These are phyloP conservation scores for Neopipo cinnamomea DNA, from an alignment of 2,113 vertebrate genomes.

Conservation along the genomic window DNA sequence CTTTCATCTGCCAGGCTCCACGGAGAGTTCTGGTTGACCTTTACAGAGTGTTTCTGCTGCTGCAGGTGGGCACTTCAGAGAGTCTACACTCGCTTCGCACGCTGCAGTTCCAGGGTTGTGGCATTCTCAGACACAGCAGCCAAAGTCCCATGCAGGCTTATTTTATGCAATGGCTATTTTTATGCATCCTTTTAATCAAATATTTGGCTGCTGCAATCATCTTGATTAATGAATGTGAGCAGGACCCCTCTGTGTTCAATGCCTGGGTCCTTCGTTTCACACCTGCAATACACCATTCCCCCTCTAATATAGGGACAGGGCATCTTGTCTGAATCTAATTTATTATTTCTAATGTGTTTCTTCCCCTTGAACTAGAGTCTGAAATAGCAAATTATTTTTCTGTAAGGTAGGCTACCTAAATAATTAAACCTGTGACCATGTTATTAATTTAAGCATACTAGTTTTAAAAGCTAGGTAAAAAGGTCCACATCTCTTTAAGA, in stretches of 20 bases:
- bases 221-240: conserved; percentile 55
- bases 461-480: conserved; percentile 28
- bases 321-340: conserved; percentile 31
- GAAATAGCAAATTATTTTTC: conserved; percentile 37
- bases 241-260: not conserved
- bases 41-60: not conserved
- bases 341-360: conserved; percentile 47
- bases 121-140: not conserved
- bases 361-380: conserved; percentile 28
- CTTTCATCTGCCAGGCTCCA: not conserved
- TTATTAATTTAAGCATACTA: conserved; percentile 16
- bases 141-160: not conserved
- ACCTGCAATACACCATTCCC: not conserved
- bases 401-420: conserved; percentile 39
- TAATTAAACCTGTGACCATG: conserved; percentile 30
- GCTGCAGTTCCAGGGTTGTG: not conserved
- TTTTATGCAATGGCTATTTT: conserved; percentile 18
- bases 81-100: not conserved
- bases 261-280: not conserved
- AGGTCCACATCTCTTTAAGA: not conserved
- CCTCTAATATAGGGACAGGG: conserved; percentile 11
- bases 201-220: conserved; percentile 1
- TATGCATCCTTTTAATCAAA: conserved; percentile 55
- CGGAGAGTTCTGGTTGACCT: not conserved
- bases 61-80: not conserved